Conservation (phyloP, 92 coral and sea anemone species). For the Diadumene lineata region DNA sequence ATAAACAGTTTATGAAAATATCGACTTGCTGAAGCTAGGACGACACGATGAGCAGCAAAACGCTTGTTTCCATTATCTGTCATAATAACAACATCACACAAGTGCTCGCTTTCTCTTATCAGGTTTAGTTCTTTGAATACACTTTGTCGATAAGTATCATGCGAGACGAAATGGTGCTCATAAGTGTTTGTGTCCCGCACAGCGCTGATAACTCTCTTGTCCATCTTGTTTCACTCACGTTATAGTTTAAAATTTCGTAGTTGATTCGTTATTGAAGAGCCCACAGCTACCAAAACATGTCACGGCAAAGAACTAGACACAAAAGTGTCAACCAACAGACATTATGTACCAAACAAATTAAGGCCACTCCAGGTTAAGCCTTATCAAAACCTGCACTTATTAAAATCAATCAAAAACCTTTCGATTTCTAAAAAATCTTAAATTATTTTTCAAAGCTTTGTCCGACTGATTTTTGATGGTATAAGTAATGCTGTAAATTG, state of each 20-base stretch:
- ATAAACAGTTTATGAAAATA: slow-evolving; percentile 75
- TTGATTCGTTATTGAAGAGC: slow-evolving; percentile 5
- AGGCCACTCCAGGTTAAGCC: slow-evolving; percentile 6
- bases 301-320: slow-evolving; percentile 6
- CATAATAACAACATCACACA: slow-evolving; percentile 78
- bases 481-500: too few species aligned
- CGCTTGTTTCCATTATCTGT: slow-evolving; percentile 67
- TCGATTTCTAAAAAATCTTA: too few species aligned
- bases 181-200: slow-evolving; percentile 21
- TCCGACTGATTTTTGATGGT: background rate
- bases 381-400: background rate
- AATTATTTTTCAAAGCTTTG: background rate
- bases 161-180: slow-evolving; percentile 37
- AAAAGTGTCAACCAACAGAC: slow-evolving; percentile 21
- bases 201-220: background rate
- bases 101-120: slow-evolving; percentile 60
- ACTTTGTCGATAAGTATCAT: slow-evolving; percentile 31
- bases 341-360: background rate
- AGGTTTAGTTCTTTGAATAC: slow-evolving; percentile 64
- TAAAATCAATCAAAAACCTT: too few species aligned
- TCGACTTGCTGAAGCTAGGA: slow-evolving; percentile 84
- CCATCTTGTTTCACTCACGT: background rate
- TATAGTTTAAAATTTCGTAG: background rate
- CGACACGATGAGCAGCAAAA: slow-evolving; percentile 79
- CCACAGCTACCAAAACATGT: slow-evolving; percentile 10